Percentiles rank a stretch among this genome's conserved stretches.
Conservation (phyloP, 2,888 invertebrate species). For the Papilio gigon region DNA sequence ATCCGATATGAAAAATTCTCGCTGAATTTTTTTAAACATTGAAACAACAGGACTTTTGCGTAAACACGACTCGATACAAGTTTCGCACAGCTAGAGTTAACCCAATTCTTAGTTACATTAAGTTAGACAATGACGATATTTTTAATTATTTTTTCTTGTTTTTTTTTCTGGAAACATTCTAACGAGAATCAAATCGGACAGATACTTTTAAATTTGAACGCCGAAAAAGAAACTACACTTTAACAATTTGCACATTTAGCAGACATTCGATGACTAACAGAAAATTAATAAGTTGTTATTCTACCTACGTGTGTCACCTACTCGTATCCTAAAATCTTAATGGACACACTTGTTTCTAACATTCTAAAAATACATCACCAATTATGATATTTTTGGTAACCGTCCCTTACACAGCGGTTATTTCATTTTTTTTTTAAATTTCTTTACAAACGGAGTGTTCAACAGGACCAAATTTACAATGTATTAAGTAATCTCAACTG, state of each 20-base stretch:
- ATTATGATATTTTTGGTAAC: conserved; percentile 36
- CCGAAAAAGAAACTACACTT: conserved; percentile 68
- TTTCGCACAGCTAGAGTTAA: conserved; percentile 66
- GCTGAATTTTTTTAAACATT: conserved; percentile 64
- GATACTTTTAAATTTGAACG: conserved; percentile 49
- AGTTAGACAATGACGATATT: conserved; percentile 66
- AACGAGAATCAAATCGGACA: conserved; percentile 45
- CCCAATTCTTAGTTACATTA: conserved; percentile 64
- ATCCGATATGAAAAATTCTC: conserved; percentile 56
- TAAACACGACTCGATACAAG: conserved; percentile 64
- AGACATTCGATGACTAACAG: conserved; percentile 34
- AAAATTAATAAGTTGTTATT: conserved; percentile 28
- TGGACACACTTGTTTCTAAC: conserved; percentile 58
- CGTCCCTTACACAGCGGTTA: conserved; percentile 11
- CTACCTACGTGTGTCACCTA: conserved; percentile 46
- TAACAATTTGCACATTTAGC: conserved; percentile 45
- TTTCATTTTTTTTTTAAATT: conserved; percentile 26
- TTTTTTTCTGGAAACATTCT: conserved; percentile 55
- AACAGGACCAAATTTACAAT: conserved; percentile 2
- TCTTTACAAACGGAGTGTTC: conserved; percentile 9
- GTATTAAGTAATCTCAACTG: conserved; percentile 1
- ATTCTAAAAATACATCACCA: conserved; percentile 49
- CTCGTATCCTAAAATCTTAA: conserved; percentile 46
- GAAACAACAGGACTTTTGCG: conserved; percentile 68
- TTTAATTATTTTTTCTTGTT: conserved; percentile 58